Base-by-base conservation (phyloP, 1,140 invertebrate species). In the Sweltsa coloradensis region DNA sequence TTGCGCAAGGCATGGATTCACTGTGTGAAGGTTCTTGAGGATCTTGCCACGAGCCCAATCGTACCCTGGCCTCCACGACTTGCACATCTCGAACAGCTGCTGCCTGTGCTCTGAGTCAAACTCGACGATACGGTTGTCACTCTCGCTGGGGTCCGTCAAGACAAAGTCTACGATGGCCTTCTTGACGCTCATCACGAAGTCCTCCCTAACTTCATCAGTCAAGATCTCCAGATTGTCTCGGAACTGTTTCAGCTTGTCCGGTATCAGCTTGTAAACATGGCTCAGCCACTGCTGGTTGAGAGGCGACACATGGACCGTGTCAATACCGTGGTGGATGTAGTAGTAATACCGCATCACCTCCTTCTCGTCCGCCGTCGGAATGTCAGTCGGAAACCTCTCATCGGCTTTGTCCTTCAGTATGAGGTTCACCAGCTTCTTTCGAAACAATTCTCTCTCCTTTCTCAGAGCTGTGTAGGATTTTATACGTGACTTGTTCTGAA, bases 81-180 rank as follows among this genome's bases (percentile, higher is more conserved):
- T 75, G 37, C 78, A 77, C 41, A 79, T 74, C 48, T 72, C 68
- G 16, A 72, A 69, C 14, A 83, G 58, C 59, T 87, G 82, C 47
- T 63, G 57, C 49, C 75, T 68, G 22, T 74, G 61, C 0, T 68
- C 60, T 5, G 68, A 70, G 49, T 68, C 64, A 52, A 63, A 63
- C 51, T 72, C 68, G 5, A 23, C 36, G 24, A 31, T 23, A 49
- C 34, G 26, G 46, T 51, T 5, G 48, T 55, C n/a, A 49, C 46
- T 7, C 29, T 55, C 69, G 49, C 66, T 62, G 1, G 83, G 78
- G 65, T 91, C 83, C 58, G 80, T 78, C 2, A 95, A 64, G 2
- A 91, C 87, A 64, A 89, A 94, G 68, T 94, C 88, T 2, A 89
- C 76, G 3, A 88, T 76, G 0, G 89, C 82, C 64, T 89, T 92